A percentile compares a stretch with the other conserved stretches of the same genome.
Conservation (phyloP, 1,140 invertebrate species). For the Cephus cinctus region DNA sequence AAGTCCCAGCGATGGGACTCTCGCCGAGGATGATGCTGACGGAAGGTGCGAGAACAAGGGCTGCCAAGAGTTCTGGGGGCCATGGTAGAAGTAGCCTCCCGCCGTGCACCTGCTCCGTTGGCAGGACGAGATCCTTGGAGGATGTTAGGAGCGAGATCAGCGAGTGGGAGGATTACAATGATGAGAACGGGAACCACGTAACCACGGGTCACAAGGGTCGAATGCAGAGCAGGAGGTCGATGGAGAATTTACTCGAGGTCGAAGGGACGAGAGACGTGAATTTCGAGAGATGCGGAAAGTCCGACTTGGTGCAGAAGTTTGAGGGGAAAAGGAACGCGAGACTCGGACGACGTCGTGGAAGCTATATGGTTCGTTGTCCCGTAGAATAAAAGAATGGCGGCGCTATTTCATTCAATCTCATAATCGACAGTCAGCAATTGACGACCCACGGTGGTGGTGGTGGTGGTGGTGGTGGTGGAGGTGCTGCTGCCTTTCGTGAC, state of each 20-base stretch:
- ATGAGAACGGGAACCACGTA: conserved; percentile 60
- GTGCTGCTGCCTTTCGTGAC: no score
- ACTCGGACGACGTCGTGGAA: conserved; percentile 39
- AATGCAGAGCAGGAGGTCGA: conserved; percentile 61
- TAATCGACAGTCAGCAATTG: no score
- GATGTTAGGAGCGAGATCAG: conserved; percentile 67
- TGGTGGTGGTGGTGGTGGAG: no score
- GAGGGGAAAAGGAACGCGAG: conserved; percentile 33
- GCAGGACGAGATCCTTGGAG: conserved; percentile 67
- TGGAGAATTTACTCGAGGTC: conserved; percentile 66
- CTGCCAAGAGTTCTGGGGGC: conserved; percentile 41
- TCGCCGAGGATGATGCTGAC: conserved; percentile 51
- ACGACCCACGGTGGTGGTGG: no score
- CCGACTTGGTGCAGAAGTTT: conserved; percentile 1
- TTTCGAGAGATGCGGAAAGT: conserved; percentile 24
- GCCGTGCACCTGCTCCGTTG: conserved; percentile 60
- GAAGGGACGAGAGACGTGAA: conserved; percentile 41
- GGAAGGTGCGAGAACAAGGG: conserved; percentile 37
- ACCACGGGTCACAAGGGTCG: conserved; percentile 54
- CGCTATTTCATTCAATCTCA: no score
- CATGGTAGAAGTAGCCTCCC: conserved; percentile 40
- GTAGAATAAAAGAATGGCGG: no score
- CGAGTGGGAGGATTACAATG: conserved; percentile 64
- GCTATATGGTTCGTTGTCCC: conserved; percentile 48
- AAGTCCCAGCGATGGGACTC: conserved; percentile 30